Evolutionary conservation across 1,140 invertebrate genomes (phyloP).

Genomic region (Drosophila ohnishii): DNA sequence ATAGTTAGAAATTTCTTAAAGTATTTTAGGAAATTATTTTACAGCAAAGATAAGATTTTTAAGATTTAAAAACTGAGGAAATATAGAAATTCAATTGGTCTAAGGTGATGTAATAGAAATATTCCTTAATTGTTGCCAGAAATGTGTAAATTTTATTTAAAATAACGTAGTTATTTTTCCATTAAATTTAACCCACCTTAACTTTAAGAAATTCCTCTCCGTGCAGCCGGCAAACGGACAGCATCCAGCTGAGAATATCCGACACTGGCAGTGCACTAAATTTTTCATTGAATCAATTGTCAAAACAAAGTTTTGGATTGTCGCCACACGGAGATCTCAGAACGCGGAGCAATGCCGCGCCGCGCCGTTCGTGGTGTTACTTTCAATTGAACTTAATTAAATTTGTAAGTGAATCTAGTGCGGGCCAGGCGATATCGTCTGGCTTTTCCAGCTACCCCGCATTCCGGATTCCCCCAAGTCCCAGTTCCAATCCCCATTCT

Average conservation of each 20-base stretch:
- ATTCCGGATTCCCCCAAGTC: constrained; percentile 1
- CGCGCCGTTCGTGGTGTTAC: constrained; percentile 71
- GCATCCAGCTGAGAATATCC: constrained; percentile 31
- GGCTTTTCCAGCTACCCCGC: constrained; percentile 9
- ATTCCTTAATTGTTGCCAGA: neutral
- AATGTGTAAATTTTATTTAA: neutral
- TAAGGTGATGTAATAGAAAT: accelerated
- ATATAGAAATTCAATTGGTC: neutral
- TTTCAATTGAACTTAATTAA: constrained; percentile 83
- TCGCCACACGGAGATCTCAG: constrained; percentile 58
- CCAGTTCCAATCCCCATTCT: neutral
- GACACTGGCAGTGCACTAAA: constrained; percentile 60
- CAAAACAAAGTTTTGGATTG: constrained; percentile 80
- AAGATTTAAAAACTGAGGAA: no score
- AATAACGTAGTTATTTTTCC: neutral
- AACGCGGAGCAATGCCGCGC: constrained; percentile 15
- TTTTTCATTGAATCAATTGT: constrained; percentile 82
- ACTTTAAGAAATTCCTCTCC: neutral
- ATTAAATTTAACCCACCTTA: neutral
- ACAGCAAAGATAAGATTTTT: accelerated
- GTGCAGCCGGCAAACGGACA: constrained; percentile 1
- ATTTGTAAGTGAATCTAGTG: constrained; percentile 83
- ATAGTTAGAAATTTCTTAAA: neutral
- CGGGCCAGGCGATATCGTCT: constrained; percentile 53
- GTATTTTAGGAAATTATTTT: no score